Percentiles rank a stretch among this genome's conserved stretches.
Evolutionary conservation across 2,888 invertebrate species (phyloP).

Genomic region (Anoplius nigerrimus): DNA sequence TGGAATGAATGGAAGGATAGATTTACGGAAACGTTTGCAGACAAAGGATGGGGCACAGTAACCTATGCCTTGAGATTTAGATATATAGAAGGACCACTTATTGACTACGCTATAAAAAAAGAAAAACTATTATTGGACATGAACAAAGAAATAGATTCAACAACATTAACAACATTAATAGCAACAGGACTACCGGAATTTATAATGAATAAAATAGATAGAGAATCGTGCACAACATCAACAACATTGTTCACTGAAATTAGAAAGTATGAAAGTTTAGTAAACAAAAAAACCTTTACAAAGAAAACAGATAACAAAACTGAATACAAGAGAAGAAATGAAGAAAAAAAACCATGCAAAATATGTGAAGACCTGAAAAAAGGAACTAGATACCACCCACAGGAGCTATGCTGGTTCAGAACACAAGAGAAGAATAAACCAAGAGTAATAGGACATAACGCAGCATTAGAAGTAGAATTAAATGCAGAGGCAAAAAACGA

Average conservation of each 20-base stretch:
- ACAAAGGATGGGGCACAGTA: too few relatives aligned
- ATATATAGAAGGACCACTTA: conserved; percentile 25
- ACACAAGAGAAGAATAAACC: too few relatives aligned
- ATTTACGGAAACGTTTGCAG: too few relatives aligned
- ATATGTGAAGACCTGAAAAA: conserved; percentile 16
- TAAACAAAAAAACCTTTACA: conserved; percentile 13
- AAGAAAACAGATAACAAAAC: conserved; percentile 36
- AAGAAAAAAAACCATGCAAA: conserved; percentile 47
- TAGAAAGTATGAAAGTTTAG: conserved; percentile 39
- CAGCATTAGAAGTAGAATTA: too few relatives aligned
- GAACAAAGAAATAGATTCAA: conserved; percentile 43
- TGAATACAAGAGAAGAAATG: conserved; percentile 45
- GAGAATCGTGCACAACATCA: too few relatives aligned
- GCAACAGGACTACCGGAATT: conserved; percentile 43
- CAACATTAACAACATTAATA: conserved; percentile 41
- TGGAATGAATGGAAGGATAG: too few relatives aligned
- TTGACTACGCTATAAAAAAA: conserved; percentile 56
- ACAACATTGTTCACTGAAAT: background rate
- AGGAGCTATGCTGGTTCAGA: too few relatives aligned
- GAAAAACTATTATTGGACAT: conserved; percentile 50
- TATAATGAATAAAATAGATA: too few relatives aligned
- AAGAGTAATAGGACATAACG: too few relatives aligned
- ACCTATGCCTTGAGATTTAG: too few relatives aligned
- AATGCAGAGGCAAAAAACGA: too few relatives aligned
- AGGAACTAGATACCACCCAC: too few relatives aligned